Conservation (phyloP, 1,140 invertebrate genomes). For the Dreissena polymorpha region DNA sequence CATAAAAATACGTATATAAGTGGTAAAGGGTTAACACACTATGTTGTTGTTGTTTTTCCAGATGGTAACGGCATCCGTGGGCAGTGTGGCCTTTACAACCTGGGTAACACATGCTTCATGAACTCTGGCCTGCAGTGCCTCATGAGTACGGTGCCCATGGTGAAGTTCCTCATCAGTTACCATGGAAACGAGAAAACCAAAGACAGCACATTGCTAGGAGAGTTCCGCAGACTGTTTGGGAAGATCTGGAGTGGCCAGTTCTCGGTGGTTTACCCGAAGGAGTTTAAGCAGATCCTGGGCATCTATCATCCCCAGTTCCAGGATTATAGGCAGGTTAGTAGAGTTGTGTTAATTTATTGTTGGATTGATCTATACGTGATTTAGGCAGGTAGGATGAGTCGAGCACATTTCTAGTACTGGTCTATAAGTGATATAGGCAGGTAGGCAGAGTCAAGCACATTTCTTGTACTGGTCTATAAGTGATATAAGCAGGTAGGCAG, state of each 20-base stretch:
- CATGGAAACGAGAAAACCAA: conserved; percentile 49
- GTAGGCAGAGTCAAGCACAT: no score
- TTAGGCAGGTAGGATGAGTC: no score
- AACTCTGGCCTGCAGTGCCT: conserved; percentile 86
- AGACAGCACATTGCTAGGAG: conserved; percentile 74
- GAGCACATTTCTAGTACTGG: no score
- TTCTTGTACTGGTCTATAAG: no score
- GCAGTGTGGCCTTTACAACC: conserved; percentile 85
- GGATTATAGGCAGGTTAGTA: conserved; percentile 75
- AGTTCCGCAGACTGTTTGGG: conserved; percentile 83
- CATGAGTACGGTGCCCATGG: conserved; percentile 79
- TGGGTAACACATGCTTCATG: conserved; percentile 89
- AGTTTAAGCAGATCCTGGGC: conserved; percentile 85
- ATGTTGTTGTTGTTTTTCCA: conserved; percentile 46
- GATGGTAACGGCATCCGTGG: conserved; percentile 79
- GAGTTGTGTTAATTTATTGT: conserved; percentile 1
- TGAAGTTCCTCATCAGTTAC: conserved; percentile 82
- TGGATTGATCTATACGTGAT: no score
- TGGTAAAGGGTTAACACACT: no score
- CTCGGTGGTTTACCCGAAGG: conserved; percentile 82
- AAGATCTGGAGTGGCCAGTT: conserved; percentile 85
- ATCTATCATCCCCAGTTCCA: conserved; percentile 85
- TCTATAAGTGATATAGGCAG: no score
- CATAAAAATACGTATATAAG: no score
- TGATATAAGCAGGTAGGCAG: no score